phyloP scores from a whole-genome alignment of 37 sponge, comb jelly and placozoan species.

The Lycopodina hypogea region DNA sequence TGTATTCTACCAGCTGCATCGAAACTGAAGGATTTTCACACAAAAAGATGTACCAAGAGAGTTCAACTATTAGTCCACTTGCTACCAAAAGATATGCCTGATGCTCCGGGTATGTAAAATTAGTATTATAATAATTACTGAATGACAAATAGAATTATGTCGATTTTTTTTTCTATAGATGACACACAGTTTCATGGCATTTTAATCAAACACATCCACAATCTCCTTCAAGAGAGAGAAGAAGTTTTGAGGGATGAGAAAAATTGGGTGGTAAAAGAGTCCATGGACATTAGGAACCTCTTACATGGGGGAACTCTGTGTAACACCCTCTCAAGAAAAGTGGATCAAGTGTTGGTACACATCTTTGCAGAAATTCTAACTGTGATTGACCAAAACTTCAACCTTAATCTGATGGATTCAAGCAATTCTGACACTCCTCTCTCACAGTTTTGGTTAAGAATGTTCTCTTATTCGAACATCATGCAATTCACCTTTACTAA shows the following conservation, averaged over 20 bases:
- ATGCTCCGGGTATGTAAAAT: slow-evolving; percentile 14
- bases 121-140: not conserved
- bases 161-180: not conserved
- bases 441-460: slow-evolving; percentile 44
- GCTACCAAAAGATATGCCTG: slow-evolving; percentile 26
- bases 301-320: slow-evolving; percentile 68
- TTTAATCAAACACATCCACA: slow-evolving; percentile 46
- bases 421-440: slow-evolving; percentile 10
- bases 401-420: slow-evolving; percentile 40
- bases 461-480: slow-evolving; percentile 13
- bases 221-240: slow-evolving; percentile 53
- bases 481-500: slow-evolving; percentile 27
- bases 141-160: not conserved
- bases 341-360: slow-evolving; percentile 61
- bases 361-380: slow-evolving; percentile 64
- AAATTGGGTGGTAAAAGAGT: slow-evolving; percentile 63
- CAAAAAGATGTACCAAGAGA: slow-evolving; percentile 30
- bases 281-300: slow-evolving; percentile 45
- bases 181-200: slow-evolving; percentile 37
- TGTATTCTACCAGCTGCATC: slow-evolving; percentile 66
- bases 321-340: slow-evolving; percentile 40
- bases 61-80: slow-evolving; percentile 20
- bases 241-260: not conserved
- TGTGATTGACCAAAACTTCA: slow-evolving; percentile 52
- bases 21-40: slow-evolving; percentile 19